Evolutionary conservation across 1,140 invertebrate genomes (phyloP), one percentile per base, ranked within the genome.

Genomic region (Drosophila sp.): DNA sequence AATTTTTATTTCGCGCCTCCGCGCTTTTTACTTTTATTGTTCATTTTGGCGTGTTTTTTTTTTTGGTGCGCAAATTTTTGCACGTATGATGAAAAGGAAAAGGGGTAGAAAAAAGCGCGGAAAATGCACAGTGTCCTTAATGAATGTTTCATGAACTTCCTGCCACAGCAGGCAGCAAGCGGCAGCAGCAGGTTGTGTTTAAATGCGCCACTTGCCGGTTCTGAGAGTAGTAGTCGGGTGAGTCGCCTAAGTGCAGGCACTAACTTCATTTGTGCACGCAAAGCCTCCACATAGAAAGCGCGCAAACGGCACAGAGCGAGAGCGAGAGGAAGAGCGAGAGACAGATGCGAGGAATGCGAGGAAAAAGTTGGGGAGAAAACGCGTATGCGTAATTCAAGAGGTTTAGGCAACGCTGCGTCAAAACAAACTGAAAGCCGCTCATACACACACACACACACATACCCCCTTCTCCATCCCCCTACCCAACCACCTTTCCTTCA

Each of bases 91-190:
- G 76, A 71, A 66, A 64, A 74, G 56, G 67, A 56, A 70, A 75
- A 66, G 60, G 68, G 38, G 17, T 10, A 38, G 55, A 4, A 0
- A 32, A 38, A 57, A 40, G 35, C 29, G 32, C 25, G 27, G 62
- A 70, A 75, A 64, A 67, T 66, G 41, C 72, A 75, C 74, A 79
- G 70, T 67, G 70, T 66, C 65, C 76, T 80, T 81, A 90, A 89
- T 84, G 80, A 89, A 89, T 85, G 71, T 84, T 89, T 84, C 74
- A 89, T 76, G 85, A 83, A 78, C 77, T 90, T 79, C 74, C 71
- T 66, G 60, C 30, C 54, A 8, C 17, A 47, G 54, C 56, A 7
- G 7, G 29, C 29, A 58, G 58, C 29, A 44, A 10, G 10, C 27
- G 7, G 29, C 17, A 23, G 44, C 29, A 66, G 54, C 11, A 68